Conservation (phyloP, 2,113 vertebrate genomes). For the Condylura cristata region DNA sequence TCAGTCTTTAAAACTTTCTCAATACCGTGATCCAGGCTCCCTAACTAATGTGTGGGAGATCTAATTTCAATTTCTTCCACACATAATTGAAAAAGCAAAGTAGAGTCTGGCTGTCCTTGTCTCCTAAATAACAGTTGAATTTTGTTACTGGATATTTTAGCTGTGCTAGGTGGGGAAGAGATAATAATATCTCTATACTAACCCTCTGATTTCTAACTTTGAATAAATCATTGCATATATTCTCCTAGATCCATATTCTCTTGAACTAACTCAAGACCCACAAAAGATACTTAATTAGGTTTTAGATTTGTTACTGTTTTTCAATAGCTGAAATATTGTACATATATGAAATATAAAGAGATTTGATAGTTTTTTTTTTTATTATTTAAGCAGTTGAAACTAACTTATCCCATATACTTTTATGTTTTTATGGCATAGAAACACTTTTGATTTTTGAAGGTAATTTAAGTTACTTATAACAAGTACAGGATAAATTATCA, state of each 20-base stretch:
- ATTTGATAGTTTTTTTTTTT: neutral
- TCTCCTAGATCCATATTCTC: neutral
- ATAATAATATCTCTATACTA: neutral
- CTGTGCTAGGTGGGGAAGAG: neutral
- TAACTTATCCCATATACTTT: neutral
- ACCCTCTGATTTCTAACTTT: neutral
- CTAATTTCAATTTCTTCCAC: neutral
- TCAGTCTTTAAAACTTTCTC: neutral
- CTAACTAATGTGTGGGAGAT: neutral
- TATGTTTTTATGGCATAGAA: slow-evolving; percentile 16
- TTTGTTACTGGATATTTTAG: neutral
- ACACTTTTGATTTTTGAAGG: neutral
- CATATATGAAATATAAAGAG: neutral
- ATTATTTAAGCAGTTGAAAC: slow-evolving; percentile 16
- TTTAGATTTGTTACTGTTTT: neutral
- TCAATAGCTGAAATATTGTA: neutral
- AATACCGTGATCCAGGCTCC: neutral
- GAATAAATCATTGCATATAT: neutral
- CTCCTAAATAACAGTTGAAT: neutral
- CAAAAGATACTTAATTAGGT: neutral
- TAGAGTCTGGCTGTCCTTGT: neutral
- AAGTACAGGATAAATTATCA: slow-evolving; percentile 16
- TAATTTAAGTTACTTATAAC: slow-evolving; percentile 29
- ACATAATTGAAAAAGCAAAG: slow-evolving; percentile 1
- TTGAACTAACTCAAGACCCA: neutral